Percentiles rank a stretch among this genome's conserved stretches.
These are phyloP conservation scores for Hycleus phaleratus DNA, from an alignment of 1,140 invertebrate genomes.

Conservation along the genomic window DNA sequence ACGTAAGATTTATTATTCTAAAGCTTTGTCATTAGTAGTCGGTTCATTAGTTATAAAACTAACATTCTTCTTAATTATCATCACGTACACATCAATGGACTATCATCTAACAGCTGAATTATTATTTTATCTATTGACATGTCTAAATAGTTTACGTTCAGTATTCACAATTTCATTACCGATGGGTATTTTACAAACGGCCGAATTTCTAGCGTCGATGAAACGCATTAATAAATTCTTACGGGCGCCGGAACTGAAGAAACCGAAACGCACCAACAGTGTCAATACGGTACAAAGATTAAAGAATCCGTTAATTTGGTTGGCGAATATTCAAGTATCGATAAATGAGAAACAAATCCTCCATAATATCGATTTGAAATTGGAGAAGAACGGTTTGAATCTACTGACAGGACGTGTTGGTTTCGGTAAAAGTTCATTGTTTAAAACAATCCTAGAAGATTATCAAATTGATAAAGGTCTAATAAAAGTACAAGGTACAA, in stretches of 20 bases:
- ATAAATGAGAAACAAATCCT: slow-evolving; percentile 43
- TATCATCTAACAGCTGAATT: slow-evolving; percentile 63
- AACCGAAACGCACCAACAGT: neutral
- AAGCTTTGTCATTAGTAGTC: slow-evolving; percentile 14
- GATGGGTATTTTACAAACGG: slow-evolving; percentile 51
- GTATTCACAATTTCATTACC: slow-evolving; percentile 68
- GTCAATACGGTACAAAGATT: neutral
- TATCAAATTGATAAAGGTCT: slow-evolving; percentile 55
- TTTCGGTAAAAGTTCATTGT: slow-evolving; percentile 70
- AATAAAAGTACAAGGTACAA: slow-evolving; percentile 54
- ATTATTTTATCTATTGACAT: slow-evolving; percentile 64
- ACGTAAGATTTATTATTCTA: slow-evolving; percentile 16
- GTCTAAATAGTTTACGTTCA: slow-evolving; percentile 62
- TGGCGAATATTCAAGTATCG: slow-evolving; percentile 3
- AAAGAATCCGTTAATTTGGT: slow-evolving; percentile 10
- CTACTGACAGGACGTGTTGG: slow-evolving; percentile 73
- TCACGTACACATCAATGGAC: slow-evolving; percentile 60
- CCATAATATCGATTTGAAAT: slow-evolving; percentile 46
- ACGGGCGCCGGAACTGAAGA: slow-evolving; percentile 5
- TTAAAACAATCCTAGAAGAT: slow-evolving; percentile 66
- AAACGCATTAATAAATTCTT: slow-evolving; percentile 15
- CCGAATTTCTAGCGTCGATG: slow-evolving; percentile 36
- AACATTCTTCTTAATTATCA: slow-evolving; percentile 44
- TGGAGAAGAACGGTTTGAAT: slow-evolving; percentile 53
- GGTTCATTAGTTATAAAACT: slow-evolving; percentile 57